phyloP scores from a whole-genome alignment of 2,888 invertebrate genomes.

The Clivina fossor region DNA sequence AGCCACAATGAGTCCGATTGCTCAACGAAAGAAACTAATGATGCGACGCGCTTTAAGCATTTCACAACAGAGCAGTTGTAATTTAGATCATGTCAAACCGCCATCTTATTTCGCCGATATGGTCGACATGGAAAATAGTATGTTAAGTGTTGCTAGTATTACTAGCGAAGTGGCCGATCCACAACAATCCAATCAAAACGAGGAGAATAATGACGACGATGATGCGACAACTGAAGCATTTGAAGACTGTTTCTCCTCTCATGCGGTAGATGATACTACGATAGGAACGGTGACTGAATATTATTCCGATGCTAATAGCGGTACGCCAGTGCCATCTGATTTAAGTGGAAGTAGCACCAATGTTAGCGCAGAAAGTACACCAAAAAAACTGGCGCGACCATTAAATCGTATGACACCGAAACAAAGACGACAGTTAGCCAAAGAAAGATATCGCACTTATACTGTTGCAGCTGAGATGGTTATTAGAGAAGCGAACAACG shows the following conservation, averaged over 20 bases:
- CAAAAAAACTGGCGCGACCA: slow-evolving; percentile 61
- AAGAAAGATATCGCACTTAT: slow-evolving; percentile 82
- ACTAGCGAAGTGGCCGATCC: slow-evolving; percentile 74
- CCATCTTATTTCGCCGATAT: slow-evolving; percentile 79
- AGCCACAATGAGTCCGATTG: slow-evolving; percentile 46
- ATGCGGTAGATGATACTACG: slow-evolving; percentile 54
- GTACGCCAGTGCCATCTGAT: slow-evolving; percentile 70
- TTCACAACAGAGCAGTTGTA: slow-evolving; percentile 58
- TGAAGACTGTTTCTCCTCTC: slow-evolving; percentile 62
- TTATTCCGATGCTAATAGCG: slow-evolving; percentile 57
- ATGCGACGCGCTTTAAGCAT: slow-evolving; percentile 71
- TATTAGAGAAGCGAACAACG: slow-evolving; percentile 54
- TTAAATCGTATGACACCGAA: slow-evolving; percentile 68
- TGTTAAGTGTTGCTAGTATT: slow-evolving; percentile 82
- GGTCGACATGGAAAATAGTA: slow-evolving; percentile 77
- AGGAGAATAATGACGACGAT: slow-evolving; percentile 6
- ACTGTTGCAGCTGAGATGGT: slow-evolving; percentile 69
- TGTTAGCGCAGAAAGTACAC: slow-evolving; percentile 78
- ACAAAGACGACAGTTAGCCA: slow-evolving; percentile 71
- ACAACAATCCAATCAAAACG: slow-evolving; percentile 37
- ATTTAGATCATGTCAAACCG: slow-evolving; percentile 80
- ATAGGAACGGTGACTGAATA: slow-evolving; percentile 50
- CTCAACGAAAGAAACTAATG: slow-evolving; percentile 64
- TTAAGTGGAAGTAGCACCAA: slow-evolving; percentile 56
- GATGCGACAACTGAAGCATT: slow-evolving; percentile 59